These are phyloP conservation scores for Allacma fusca DNA, from an alignment of 2,888 invertebrate species.

Conservation along the genomic window DNA sequence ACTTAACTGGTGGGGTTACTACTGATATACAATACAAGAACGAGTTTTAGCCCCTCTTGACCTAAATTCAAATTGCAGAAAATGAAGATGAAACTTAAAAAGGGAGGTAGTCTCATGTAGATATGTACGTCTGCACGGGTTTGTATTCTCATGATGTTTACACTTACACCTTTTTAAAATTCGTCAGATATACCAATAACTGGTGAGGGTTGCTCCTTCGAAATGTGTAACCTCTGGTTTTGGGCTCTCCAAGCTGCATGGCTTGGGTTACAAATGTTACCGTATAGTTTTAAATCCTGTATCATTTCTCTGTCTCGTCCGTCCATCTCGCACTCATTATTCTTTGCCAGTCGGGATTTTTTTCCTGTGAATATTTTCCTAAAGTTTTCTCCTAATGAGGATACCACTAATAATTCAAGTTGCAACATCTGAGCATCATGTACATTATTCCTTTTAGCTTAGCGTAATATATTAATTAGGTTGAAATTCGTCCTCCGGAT, in stretches of 20 bases:
- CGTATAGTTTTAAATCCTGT: neutral
- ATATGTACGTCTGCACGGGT: neutral
- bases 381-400: neutral
- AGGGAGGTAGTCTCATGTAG: neutral
- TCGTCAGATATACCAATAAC: no score
- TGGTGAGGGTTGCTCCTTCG: no score
- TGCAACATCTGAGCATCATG: neutral
- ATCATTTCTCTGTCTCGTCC: neutral
- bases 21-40: neutral
- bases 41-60: constrained; percentile 23
- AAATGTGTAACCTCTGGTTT: no score
- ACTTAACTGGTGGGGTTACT: neutral
- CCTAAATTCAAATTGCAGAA: constrained; percentile 6
- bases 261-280: neutral
- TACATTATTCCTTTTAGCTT: neutral
- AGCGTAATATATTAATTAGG: no score
- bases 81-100: constrained; percentile 19
- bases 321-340: neutral
- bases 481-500: no score
- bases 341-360: neutral
- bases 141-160: neutral
- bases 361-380: neutral
- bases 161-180: constrained; percentile 11
- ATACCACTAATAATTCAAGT: neutral
- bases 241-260: neutral